Conservation (phyloP, 2,797 vertebrate species). For the Margarornis squamiger region DNA sequence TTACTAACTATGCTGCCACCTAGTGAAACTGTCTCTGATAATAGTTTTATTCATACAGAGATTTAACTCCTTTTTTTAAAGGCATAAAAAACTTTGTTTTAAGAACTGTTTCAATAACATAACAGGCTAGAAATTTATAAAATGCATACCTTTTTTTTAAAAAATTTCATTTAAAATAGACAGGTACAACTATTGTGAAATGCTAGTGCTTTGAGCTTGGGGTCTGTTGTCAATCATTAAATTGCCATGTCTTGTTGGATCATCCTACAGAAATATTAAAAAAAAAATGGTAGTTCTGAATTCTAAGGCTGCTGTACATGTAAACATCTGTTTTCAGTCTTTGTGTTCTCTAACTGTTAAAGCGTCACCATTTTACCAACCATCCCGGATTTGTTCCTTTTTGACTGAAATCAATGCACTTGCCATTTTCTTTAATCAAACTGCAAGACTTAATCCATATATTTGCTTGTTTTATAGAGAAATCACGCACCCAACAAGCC, state of each 20-base stretch:
- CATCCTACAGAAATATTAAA: neutral
- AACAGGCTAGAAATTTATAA: neutral
- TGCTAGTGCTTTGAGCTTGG: neutral
- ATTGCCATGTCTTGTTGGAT: neutral
- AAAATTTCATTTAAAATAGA: neutral
- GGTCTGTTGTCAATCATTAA: neutral
- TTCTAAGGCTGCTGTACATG: neutral
- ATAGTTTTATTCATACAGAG: neutral
- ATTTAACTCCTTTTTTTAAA: neutral
- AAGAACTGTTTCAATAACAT: neutral
- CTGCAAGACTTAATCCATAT: neutral
- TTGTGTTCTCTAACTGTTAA: neutral
- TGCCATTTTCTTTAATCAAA: neutral
- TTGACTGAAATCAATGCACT: neutral
- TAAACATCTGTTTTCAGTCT: neutral
- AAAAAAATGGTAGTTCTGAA: neutral
- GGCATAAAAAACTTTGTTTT: neutral
- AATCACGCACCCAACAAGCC: neutral
- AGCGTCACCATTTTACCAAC: neutral
- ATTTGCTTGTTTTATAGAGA: neutral
- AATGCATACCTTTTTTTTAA: neutral
- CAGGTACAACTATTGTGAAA: neutral
- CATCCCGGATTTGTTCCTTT: neutral
- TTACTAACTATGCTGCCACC: constrained; percentile 73
- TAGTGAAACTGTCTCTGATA: constrained; percentile 46